Evolutionary conservation across 2,113 vertebrate genomes (phyloP).

Genomic region (Glaucomys volans): DNA sequence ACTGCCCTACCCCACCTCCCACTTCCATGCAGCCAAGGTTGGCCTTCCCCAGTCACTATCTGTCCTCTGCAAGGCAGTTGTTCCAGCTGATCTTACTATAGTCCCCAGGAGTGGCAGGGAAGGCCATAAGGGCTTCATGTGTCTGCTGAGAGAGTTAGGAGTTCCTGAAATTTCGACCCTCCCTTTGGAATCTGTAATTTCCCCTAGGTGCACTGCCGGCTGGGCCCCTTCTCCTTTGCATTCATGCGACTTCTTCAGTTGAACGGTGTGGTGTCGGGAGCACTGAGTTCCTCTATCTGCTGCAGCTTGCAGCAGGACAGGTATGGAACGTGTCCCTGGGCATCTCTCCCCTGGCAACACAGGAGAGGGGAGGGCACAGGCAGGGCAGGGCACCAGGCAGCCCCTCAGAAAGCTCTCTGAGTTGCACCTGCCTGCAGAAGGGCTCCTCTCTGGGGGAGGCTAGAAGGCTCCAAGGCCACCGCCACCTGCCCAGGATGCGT

Average conservation of each 20-base stretch:
- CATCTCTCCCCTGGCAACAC: not conserved
- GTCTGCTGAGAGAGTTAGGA: not conserved
- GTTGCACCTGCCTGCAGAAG: not conserved
- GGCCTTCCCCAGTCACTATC: not conserved
- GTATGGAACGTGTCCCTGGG: accelerated
- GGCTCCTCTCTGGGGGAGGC: accelerated
- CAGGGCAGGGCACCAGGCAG: not conserved
- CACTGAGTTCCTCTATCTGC: not conserved
- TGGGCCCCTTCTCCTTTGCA: not conserved
- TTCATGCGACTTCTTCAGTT: not conserved
- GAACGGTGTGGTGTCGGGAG: not conserved
- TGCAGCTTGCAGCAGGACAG: not conserved
- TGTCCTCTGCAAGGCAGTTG: not conserved
- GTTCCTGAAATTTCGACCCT: not conserved
- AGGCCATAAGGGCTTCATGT: not conserved
- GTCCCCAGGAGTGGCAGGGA: not conserved
- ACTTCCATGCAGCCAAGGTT: not conserved
- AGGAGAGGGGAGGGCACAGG: not conserved
- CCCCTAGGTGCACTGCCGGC: no score
- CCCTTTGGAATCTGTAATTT: not conserved
- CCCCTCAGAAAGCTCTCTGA: not conserved
- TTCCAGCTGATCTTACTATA: not conserved
- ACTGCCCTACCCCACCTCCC: not conserved
- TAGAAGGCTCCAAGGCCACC: not conserved
- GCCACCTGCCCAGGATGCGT: not conserved